Evolutionary conservation across 2,888 invertebrate species (phyloP).

Genomic region (Tinea pellionella): DNA sequence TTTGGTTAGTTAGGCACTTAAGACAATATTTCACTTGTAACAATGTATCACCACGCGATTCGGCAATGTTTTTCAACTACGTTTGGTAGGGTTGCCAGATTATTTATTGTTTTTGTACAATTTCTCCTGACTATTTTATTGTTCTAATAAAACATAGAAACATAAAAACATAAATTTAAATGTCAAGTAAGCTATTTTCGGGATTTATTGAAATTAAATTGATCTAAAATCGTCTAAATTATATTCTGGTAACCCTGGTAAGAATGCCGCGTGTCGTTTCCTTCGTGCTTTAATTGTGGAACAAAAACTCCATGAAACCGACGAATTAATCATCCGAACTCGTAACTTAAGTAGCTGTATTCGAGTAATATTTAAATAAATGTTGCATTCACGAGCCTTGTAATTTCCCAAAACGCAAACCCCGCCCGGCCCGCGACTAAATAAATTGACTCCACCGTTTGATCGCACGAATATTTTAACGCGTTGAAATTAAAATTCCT

Average conservation of each 20-base stretch:
- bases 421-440: constrained; percentile 7
- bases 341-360: constrained; percentile 36
- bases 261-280: constrained; percentile 26
- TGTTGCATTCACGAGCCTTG: constrained; percentile 34
- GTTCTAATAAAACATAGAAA: too few species aligned
- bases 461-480: background rate
- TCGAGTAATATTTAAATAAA: constrained; percentile 37
- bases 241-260: background rate
- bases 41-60: constrained; percentile 48
- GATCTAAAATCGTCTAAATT: background rate
- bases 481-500: background rate
- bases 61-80: constrained; percentile 19
- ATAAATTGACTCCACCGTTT: constrained; percentile 3
- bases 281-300: constrained; percentile 47
- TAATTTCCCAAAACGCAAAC: constrained; percentile 20
- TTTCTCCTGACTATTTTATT: too few species aligned
- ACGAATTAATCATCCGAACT: constrained; percentile 53
- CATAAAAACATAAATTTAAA: too few species aligned
- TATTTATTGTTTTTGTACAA: background rate
- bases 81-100: background rate
- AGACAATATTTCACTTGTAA: constrained; percentile 17
- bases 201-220: too few species aligned
- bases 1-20: background rate
- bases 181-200: too few species aligned
- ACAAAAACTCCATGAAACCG: constrained; percentile 59